These are phyloP conservation scores for Spialia ferax DNA, from an alignment of 2,888 invertebrate species.

Conservation along the genomic window DNA sequence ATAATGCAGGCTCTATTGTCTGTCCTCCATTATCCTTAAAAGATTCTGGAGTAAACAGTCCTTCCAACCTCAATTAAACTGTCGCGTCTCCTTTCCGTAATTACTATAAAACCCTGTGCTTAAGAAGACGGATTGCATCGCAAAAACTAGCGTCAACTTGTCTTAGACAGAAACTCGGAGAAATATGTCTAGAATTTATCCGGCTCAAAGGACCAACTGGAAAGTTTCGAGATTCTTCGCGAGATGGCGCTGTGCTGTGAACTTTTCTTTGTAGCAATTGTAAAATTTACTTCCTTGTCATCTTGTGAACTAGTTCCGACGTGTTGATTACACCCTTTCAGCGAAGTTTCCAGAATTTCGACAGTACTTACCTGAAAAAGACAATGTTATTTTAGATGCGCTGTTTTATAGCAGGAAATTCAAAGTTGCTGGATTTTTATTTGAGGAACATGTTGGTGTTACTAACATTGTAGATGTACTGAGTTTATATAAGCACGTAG, in stretches of 20 bases:
- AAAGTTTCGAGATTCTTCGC: constrained; percentile 59
- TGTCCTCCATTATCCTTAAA: background rate
- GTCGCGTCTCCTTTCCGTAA: constrained; percentile 28
- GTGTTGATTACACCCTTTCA: constrained; percentile 52
- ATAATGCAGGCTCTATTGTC: background rate
- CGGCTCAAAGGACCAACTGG: constrained; percentile 57
- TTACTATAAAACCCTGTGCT: constrained; percentile 38
- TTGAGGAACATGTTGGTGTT: constrained; percentile 13
- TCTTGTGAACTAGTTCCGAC: constrained; percentile 46
- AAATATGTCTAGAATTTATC: constrained; percentile 49
- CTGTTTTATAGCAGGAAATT: constrained; percentile 34
- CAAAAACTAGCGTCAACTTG: constrained; percentile 42
- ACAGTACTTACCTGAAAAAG: constrained; percentile 62
- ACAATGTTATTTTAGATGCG: constrained; percentile 39
- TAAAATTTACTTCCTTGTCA: constrained; percentile 54
- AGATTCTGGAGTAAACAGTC: constrained; percentile 23
- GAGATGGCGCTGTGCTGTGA: constrained; percentile 45
- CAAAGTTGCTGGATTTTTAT: constrained; percentile 36
- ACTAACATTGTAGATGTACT: constrained; percentile 7
- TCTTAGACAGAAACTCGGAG: constrained; percentile 41
- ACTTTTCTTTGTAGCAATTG: constrained; percentile 62
- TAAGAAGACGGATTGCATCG: constrained; percentile 39
- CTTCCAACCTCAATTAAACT: constrained; percentile 34
- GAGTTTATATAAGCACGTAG: constrained; percentile 2
- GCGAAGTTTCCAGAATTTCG: constrained; percentile 34